Evolutionary conservation across 1,140 invertebrate species (phyloP).

Genomic region (Drosophila nigromelanica): DNA sequence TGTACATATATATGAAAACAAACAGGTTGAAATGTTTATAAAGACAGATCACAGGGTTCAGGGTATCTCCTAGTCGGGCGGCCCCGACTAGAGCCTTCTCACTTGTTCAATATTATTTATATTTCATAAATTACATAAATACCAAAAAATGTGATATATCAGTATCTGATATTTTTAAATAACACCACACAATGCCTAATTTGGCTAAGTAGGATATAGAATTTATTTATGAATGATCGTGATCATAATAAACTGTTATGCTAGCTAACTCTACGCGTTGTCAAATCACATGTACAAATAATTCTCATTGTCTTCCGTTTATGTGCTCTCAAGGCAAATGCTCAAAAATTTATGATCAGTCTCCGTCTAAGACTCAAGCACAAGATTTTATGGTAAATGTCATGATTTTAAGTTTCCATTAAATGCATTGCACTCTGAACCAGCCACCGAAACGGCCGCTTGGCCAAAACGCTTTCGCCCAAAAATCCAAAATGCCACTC

Average conservation of each 20-base stretch:
- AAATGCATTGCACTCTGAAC: conserved; percentile 76
- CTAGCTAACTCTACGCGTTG: conserved; percentile 13
- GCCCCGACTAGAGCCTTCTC: too few species aligned
- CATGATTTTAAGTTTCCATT: conserved; percentile 74
- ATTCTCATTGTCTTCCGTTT: conserved; percentile 43
- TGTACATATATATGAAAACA: too few species aligned
- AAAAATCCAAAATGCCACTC: conserved; percentile 56
- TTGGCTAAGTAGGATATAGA: conserved; percentile 2
- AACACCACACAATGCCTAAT: not conserved
- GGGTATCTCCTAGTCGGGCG: too few species aligned
- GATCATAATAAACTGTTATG: conserved; percentile 33
- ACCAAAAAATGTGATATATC: not conserved
- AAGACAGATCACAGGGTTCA: too few species aligned
- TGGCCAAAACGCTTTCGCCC: conserved; percentile 64
- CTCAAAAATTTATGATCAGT: conserved; percentile 59
- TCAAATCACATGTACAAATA: conserved; percentile 36
- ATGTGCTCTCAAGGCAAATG: conserved; percentile 44
- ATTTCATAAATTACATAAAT: not conserved
- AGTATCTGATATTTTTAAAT: not conserved
- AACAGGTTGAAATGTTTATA: too few species aligned
- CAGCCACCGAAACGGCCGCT: conserved; percentile 59
- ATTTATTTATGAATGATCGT: conserved; percentile 39
- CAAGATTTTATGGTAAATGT: conserved; percentile 62
- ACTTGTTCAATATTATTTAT: too few species aligned
- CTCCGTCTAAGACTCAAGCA: conserved; percentile 19